Conservation (phyloP, 35 echinoderm and acorn worm species). For the Lytechinus pictus region DNA sequence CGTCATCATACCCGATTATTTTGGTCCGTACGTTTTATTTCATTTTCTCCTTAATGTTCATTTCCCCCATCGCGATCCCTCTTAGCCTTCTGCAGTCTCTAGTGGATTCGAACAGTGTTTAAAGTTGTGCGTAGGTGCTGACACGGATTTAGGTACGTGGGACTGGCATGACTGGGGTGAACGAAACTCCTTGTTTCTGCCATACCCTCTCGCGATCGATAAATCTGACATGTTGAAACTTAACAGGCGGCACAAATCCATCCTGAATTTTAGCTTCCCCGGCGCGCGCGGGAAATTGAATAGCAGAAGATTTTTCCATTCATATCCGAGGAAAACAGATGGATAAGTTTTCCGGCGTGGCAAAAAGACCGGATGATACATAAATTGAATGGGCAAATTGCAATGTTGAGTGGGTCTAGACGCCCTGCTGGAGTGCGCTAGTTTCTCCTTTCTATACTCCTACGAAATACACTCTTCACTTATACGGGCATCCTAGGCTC, state of each 20-base stretch:
- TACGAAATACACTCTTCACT: not conserved
- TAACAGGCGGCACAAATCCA: constrained; percentile 16
- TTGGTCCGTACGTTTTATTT: not conserved
- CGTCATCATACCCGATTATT: not conserved
- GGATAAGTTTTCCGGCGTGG: not conserved
- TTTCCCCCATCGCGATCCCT: not conserved
- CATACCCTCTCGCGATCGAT: not conserved
- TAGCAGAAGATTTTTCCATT: not conserved
- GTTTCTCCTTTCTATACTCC: not conserved
- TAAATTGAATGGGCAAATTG: not conserved
- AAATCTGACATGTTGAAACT: constrained; percentile 12
- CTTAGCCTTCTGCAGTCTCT: not conserved
- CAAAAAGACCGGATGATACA: not conserved
- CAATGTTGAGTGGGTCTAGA: not conserved
- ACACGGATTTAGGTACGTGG: not conserved
- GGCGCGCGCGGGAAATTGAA: not conserved
- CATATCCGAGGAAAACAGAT: not conserved
- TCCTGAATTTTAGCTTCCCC: not conserved
- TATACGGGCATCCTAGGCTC: not conserved
- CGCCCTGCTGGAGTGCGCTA: not conserved
- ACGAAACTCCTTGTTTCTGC: not conserved
- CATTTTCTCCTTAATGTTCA: not conserved
- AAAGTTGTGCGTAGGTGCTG: not conserved
- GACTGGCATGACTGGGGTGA: not conserved
- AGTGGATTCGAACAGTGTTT: not conserved